These are phyloP conservation scores for Erebia palarica DNA, from an alignment of 2,888 invertebrate species.

Conservation along the genomic window DNA sequence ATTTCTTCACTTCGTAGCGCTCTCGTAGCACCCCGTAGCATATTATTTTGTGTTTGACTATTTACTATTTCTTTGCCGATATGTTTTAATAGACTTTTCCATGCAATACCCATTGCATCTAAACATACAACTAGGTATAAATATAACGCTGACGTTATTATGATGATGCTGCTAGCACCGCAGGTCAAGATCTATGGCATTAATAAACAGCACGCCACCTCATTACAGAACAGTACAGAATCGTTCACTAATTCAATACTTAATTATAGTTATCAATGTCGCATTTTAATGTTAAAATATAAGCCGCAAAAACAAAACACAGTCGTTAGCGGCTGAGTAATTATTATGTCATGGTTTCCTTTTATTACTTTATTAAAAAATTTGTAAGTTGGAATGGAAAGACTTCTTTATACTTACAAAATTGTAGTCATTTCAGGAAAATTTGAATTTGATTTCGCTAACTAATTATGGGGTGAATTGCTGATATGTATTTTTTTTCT, in stretches of 20 bases:
- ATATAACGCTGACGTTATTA: not conserved
- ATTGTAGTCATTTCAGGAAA: too few species aligned
- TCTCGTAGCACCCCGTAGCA: conserved; percentile 9
- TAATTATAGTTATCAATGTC: conserved; percentile 18
- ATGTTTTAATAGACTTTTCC: too few species aligned
- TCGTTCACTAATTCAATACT: conserved; percentile 8
- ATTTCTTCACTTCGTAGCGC: not conserved
- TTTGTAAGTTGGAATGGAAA: not conserved
- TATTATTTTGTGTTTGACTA: not conserved
- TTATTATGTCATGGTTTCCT: conserved; percentile 7
- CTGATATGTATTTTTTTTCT: too few species aligned
- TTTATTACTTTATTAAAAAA: not conserved
- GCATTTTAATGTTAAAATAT: conserved; percentile 5
- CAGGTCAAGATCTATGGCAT: conserved; percentile 16
- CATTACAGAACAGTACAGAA: not conserved
- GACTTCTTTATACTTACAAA: not conserved
- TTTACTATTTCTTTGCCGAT: not conserved
- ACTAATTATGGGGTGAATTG: too few species aligned
- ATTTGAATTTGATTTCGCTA: too few species aligned
- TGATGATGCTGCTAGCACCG: not conserved
- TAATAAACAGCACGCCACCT: conserved; percentile 9
- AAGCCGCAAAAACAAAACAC: not conserved
- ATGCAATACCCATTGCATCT: too few species aligned
- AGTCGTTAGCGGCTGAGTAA: not conserved
- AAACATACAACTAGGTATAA: too few species aligned